Conservation (phyloP, 2,797 vertebrate genomes). For the Brachyrhaphis roseni region DNA sequence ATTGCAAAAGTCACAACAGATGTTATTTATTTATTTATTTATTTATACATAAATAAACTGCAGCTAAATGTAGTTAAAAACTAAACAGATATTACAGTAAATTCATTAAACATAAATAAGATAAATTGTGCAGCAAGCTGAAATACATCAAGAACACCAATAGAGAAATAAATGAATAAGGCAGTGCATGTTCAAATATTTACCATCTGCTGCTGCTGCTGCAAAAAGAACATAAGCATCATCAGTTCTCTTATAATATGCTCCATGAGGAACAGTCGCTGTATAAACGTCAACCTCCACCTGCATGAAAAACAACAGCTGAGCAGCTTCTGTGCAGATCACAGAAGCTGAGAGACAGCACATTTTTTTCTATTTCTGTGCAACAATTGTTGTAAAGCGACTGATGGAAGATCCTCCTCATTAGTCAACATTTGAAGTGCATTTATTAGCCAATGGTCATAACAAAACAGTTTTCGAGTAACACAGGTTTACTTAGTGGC, state of each 20-base stretch:
- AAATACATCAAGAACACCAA: background rate
- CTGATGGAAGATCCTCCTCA: slow-evolving; percentile 50
- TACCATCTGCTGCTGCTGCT: background rate
- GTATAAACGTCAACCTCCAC: slow-evolving; percentile 27
- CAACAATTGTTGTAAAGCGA: slow-evolving; percentile 51
- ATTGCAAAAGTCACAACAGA: background rate
- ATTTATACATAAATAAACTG: background rate
- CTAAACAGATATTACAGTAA: background rate
- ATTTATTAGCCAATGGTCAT: slow-evolving; percentile 3
- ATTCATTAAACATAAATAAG: background rate
- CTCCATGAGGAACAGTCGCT: background rate
- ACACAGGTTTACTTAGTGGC: background rate
- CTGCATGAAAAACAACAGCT: slow-evolving; percentile 53
- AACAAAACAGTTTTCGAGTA: background rate
- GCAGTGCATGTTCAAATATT: background rate
- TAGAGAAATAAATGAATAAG: slow-evolving; percentile 23
- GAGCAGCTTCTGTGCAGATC: slow-evolving; percentile 57
- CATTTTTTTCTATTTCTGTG: slow-evolving; percentile 23
- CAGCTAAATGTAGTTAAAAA: background rate
- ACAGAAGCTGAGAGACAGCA: slow-evolving; percentile 59
- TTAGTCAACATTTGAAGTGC: slow-evolving; percentile 37
- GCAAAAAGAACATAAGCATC: background rate
- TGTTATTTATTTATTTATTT: background rate
- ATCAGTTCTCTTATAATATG: background rate
- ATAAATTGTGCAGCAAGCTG: background rate